Evolutionary conservation across 2,888 invertebrate species (phyloP).

Genomic region (Mythimna pallens): DNA sequence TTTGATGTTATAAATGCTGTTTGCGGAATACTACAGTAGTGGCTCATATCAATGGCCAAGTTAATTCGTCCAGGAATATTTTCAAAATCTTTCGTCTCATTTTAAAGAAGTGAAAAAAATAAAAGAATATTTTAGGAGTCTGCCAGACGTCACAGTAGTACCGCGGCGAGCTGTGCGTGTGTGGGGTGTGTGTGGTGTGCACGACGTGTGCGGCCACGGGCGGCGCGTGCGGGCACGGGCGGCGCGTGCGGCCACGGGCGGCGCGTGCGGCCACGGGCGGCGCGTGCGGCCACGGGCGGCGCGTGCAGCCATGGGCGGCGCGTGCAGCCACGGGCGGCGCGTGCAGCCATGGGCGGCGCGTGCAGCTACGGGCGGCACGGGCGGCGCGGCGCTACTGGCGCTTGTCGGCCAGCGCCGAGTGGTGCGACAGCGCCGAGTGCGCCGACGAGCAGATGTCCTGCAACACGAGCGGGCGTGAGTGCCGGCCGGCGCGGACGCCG

Average conservation of each 20-base stretch:
- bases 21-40: constrained; percentile 12
- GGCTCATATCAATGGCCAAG: constrained; percentile 11
- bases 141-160: neutral
- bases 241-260: neutral
- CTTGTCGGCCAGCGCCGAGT: constrained; percentile 75
- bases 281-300: neutral
- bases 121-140: neutral
- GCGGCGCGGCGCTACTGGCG: constrained; percentile 71
- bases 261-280: neutral
- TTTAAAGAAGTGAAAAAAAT: constrained; percentile 1
- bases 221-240: neutral
- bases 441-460: constrained; percentile 86
- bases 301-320: neutral
- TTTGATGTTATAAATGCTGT: constrained; percentile 35
- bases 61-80: neutral
- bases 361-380: too few species aligned
- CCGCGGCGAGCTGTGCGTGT: neutral
- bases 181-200: neutral
- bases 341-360: too few species aligned
- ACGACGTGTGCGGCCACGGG: neutral
- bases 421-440: constrained; percentile 90
- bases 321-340: neutral
- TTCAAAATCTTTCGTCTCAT: neutral
- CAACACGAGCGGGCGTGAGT: constrained; percentile 22
- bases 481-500: neutral